These are phyloP conservation scores for Sarcophaga bullata DNA, from an alignment of 1,140 invertebrate genomes.

Conservation along the genomic window DNA sequence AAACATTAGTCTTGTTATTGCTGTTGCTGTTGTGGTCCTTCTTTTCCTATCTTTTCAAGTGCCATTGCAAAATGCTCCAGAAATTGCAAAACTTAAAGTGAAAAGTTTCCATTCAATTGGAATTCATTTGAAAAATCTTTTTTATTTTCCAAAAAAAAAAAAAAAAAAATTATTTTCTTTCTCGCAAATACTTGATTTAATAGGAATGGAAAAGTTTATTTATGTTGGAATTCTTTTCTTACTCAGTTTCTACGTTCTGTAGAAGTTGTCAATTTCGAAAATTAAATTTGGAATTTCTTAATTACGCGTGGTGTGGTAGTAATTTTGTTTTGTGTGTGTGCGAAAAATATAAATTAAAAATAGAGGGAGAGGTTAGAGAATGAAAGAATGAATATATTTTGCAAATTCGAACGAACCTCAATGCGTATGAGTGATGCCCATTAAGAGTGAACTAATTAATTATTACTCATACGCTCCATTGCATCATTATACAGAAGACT, in stretches of 20 bases:
- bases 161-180: no score
- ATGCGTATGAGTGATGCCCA: background rate
- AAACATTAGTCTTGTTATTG: background rate
- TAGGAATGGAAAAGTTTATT: background rate
- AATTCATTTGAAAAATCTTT: background rate
- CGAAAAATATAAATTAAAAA: background rate
- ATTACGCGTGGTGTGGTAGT: background rate
- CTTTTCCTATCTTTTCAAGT: background rate
- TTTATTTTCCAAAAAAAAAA: no score
- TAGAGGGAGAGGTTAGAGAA: no score
- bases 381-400: no score
- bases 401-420: background rate
- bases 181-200: background rate
- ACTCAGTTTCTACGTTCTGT: background rate
- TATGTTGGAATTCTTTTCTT: no score
- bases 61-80: background rate
- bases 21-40: background rate
- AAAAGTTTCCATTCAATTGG: slow-evolving; percentile 7
- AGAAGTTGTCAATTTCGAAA: background rate
- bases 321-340: background rate
- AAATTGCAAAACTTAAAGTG: background rate
- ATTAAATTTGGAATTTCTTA: background rate
- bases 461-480: background rate
- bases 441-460: background rate
- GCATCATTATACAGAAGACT: no score